Conservation (phyloP, 2,888 invertebrate genomes). For the Cyaniris semiargus region DNA sequence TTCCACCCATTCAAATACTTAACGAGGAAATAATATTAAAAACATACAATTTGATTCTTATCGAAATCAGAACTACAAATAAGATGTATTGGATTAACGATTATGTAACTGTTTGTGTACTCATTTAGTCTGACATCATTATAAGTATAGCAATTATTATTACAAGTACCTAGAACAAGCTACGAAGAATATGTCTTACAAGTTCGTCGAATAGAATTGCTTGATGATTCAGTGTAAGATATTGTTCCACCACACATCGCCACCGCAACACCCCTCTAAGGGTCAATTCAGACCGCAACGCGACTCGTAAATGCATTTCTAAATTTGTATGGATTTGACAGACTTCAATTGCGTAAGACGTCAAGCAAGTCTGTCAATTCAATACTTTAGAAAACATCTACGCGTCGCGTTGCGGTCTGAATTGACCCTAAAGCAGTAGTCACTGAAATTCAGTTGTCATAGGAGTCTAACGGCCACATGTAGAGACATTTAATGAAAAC, state of each 20-base stretch:
- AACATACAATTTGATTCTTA: conserved; percentile 14
- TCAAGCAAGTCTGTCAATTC: too few relatives aligned
- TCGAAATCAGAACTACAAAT: background rate
- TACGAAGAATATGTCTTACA: background rate
- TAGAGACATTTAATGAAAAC: too few relatives aligned
- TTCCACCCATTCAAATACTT: conserved; percentile 13
- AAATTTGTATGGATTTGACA: too few relatives aligned
- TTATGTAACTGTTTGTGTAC: conserved; percentile 6
- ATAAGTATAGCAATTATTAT: background rate
- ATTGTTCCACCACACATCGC: background rate
- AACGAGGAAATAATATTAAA: conserved; percentile 17
- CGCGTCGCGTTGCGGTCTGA: too few relatives aligned
- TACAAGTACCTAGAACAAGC: background rate
- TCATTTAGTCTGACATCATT: background rate
- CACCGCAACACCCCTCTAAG: background rate
- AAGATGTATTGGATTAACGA: background rate
- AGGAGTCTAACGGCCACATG: too few relatives aligned
- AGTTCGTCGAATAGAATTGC: background rate
- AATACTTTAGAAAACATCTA: too few relatives aligned
- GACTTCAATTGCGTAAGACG: too few relatives aligned
- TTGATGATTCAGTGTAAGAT: background rate
- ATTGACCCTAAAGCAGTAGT: too few relatives aligned
- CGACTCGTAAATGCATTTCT: too few relatives aligned
- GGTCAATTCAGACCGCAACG: too few relatives aligned
- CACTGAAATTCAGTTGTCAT: too few relatives aligned